These are phyloP conservation scores for Xiphydria camelus DNA, from an alignment of 2,888 invertebrate genomes.

Conservation along the genomic window DNA sequence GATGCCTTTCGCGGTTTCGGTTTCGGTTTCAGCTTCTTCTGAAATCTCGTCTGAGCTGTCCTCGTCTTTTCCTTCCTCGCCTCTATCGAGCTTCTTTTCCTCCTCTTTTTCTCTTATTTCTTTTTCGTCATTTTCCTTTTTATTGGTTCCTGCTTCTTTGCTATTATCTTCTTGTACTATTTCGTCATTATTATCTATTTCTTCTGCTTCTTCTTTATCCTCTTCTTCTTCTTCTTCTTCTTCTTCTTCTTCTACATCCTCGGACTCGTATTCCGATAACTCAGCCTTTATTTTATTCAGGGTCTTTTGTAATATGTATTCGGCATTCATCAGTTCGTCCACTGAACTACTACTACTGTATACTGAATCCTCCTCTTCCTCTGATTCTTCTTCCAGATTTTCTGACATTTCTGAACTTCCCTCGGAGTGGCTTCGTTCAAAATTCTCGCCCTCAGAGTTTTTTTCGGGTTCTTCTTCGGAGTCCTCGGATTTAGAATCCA, in stretches of 20 bases:
- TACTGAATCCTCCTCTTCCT: slow-evolving; percentile 5
- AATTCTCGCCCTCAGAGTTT: slow-evolving; percentile 57
- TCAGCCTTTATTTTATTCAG: slow-evolving; percentile 49
- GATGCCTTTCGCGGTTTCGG: slow-evolving; percentile 15
- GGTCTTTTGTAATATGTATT: slow-evolving; percentile 48
- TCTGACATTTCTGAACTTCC: slow-evolving; percentile 35
- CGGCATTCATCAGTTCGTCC: slow-evolving; percentile 44
- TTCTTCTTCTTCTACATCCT: slow-evolving; percentile 24
- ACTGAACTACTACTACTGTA: too few species aligned
- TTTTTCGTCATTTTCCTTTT: slow-evolving; percentile 10
- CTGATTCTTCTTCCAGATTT: slow-evolving; percentile 10
- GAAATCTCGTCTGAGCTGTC: slow-evolving; percentile 33
- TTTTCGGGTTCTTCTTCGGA: slow-evolving; percentile 51
- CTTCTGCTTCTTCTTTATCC: slow-evolving; percentile 7
- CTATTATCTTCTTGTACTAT: slow-evolving; percentile 1
- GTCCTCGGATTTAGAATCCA: slow-evolving; percentile 52
- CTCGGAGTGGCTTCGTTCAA: too few species aligned
- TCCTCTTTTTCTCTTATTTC: slow-evolving; percentile 13
- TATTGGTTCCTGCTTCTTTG: too few species aligned
- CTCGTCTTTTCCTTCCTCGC: slow-evolving; percentile 34
- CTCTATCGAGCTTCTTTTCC: too few species aligned
- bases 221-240: slow-evolving; percentile 17
- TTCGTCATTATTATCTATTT: neutral
- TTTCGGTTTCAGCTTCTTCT: slow-evolving; percentile 15
- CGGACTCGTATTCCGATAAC: slow-evolving; percentile 48